phyloP scores from a whole-genome alignment of 1,140 invertebrate genomes.

The Ips nitidus region DNA sequence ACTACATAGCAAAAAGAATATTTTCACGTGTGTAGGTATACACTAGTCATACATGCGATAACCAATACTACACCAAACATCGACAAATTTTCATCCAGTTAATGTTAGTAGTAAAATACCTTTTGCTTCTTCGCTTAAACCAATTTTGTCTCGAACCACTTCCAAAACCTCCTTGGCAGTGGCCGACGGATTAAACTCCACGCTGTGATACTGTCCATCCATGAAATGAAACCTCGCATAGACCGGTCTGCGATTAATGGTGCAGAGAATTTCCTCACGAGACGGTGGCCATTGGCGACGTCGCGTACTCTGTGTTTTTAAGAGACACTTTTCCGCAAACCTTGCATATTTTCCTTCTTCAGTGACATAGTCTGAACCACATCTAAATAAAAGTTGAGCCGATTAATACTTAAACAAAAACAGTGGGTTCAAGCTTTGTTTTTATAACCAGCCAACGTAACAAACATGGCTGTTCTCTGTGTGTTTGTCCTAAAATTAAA shows the following conservation, averaged over 20 bases:
- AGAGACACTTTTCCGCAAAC: constrained; percentile 89
- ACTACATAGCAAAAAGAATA: background rate
- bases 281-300: constrained; percentile 90
- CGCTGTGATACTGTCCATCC: constrained; percentile 92
- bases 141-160: constrained; percentile 90
- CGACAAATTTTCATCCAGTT: background rate
- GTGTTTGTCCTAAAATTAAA: too few species aligned
- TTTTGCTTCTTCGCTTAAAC: constrained; percentile 79
- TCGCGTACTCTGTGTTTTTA: constrained; percentile 82
- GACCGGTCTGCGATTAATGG: constrained; percentile 85
- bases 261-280: constrained; percentile 89
- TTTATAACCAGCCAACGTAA: too few species aligned
- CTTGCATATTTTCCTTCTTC: constrained; percentile 94
- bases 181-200: constrained; percentile 93
- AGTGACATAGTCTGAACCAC: constrained; percentile 83
- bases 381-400: constrained; percentile 47
- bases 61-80: background rate
- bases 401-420: background rate
- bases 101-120: constrained; percentile 50
- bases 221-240: constrained; percentile 91
- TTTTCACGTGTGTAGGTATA: background rate
- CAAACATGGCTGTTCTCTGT: too few species aligned
- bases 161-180: constrained; percentile 89
- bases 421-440: too few species aligned
- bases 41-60: background rate